These are phyloP conservation scores for Drosophila sp. DNA, from an alignment of 1,140 invertebrate genomes.

Conservation along the genomic window DNA sequence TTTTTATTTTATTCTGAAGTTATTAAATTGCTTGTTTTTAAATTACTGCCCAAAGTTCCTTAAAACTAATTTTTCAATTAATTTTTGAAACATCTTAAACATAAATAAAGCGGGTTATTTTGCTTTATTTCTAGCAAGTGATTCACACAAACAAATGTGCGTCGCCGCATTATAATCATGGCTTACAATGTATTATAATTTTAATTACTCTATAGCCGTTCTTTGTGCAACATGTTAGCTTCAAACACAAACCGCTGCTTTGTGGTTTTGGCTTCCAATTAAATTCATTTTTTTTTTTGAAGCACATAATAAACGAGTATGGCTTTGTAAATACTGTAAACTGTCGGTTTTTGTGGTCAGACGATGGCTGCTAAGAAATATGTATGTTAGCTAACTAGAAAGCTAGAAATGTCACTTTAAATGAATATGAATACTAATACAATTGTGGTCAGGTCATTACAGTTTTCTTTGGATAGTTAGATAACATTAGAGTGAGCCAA, in stretches of 20 bases:
- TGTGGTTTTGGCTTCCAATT: constrained; percentile 66
- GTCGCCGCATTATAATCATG: constrained; percentile 1
- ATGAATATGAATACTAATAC: neutral
- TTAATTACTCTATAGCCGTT: constrained; percentile 28
- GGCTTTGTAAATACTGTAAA: constrained; percentile 2
- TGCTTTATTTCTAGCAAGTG: no score
- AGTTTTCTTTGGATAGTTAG: no score
- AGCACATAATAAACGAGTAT: constrained; percentile 49
- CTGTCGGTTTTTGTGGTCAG: constrained; percentile 10
- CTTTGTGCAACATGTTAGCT: constrained; percentile 30
- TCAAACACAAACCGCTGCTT: constrained; percentile 31
- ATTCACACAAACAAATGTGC: neutral
- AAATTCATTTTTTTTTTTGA: constrained; percentile 56
- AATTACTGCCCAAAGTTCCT: no score
- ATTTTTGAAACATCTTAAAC: no score
- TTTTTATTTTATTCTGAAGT: no score
- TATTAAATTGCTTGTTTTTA: no score
- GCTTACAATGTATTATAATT: constrained; percentile 10
- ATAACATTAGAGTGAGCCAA: no score
- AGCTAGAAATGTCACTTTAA: neutral
- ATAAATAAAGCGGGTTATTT: no score
- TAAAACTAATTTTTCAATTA: no score
- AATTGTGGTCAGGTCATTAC: no score
- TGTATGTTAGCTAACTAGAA: neutral
- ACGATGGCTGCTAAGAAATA: neutral